Evolutionary conservation across 2,888 invertebrate species (phyloP), one percentile per base, ranked within the genome.

Genomic region (Drosophila algonquin): DNA sequence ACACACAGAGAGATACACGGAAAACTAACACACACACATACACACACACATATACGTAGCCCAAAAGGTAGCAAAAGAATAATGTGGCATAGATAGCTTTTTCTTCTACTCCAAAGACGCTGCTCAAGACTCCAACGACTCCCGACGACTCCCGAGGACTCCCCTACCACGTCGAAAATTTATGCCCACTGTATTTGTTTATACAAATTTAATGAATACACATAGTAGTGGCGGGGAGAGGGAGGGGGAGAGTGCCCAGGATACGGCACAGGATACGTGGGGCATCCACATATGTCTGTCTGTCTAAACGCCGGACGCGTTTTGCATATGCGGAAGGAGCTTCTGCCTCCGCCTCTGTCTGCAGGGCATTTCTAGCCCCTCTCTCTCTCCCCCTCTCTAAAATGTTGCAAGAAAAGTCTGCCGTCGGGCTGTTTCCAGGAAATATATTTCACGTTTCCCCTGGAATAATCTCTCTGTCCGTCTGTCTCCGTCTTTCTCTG

Each of bases 151-250:
- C 14, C 14, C 40, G 14, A 14, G 7, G 40, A 40, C 40, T 50
- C 54, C 55, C 21, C 52, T 54, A 76, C 75, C 74, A 71, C 73
- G 74, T 7, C 2, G 2, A 2, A 76, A 86, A 90, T 90, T 87
- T 90, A 88, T 90, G 81, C 81, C 77, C 80, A 79, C 80, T 79
- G 80, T 87, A 89, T 90, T 90, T 90, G 90, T 90, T 90, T 90
- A 89, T 90, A 90, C 84, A 90, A 91, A 90, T 90, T 90, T 90
- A 91, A 91, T 90, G 91, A 90, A 89, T 90, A 88, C 77, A 82
- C 80, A 86, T 73, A 76, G 78, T 63, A 24, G 24, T 24, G 24
- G 55, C 12, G 45, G 40, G 9, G 35, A 4, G 35, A 2, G n/a
- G 24, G 55, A 12, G 45, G 40, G 12, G 9, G 35, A 4, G 35